These are phyloP conservation scores for Cassiopea andromeda DNA, from an alignment of 30 jellyfish, hydroid and myxozoan genomes.

Conservation along the genomic window DNA sequence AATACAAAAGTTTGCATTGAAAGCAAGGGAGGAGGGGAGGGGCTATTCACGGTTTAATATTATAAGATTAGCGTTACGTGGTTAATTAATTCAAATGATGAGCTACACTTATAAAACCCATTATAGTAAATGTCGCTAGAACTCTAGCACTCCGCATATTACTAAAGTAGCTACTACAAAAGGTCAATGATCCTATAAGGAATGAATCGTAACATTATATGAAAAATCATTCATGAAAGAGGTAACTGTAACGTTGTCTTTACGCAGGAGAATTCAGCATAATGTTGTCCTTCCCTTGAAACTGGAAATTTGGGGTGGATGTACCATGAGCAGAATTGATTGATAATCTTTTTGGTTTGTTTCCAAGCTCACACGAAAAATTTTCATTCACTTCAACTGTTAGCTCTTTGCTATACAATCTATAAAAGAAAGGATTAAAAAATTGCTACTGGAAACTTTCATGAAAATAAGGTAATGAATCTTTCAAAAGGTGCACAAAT, in stretches of 20 bases:
- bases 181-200: no score
- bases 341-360: slow-evolving; percentile 59
- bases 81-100: no score
- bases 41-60: no score
- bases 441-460: background rate
- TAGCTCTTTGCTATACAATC: slow-evolving; percentile 51
- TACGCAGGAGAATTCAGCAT: slow-evolving; percentile 39
- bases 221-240: no score
- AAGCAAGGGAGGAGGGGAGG: no score
- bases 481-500: background rate
- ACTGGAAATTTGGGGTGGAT: slow-evolving; percentile 45
- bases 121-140: no score
- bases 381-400: slow-evolving; percentile 78
- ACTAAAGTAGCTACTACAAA: no score
- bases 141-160: no score
- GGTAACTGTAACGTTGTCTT: background rate
- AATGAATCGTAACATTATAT: no score
- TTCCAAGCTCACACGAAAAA: slow-evolving; percentile 82
- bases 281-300: slow-evolving; percentile 62
- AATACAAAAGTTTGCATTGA: no score
- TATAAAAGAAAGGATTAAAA: slow-evolving; percentile 22
- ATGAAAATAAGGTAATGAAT: background rate
- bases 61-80: no score
- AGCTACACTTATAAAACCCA: no score
- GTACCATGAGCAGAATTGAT: slow-evolving; percentile 33